Conservation (phyloP, 1,140 invertebrate species). For the Acromyrmex heyeri region DNA sequence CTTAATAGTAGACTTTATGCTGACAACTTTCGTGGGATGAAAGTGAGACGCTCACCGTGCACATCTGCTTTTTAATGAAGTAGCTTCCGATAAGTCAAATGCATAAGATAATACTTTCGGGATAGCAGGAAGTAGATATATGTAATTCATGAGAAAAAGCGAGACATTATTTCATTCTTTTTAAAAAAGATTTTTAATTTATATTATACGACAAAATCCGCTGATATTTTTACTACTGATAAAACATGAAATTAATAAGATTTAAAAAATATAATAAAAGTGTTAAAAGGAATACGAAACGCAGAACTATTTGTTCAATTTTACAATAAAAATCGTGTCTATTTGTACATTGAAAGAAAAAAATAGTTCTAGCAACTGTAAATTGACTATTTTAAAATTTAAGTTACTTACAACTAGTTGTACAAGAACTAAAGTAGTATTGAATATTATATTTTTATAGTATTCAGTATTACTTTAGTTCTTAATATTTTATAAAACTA, state of each 20-base stretch:
- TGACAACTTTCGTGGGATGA: slow-evolving; percentile 30
- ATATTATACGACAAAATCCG: background rate
- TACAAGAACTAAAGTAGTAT: too few relatives aligned
- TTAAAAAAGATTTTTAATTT: background rate
- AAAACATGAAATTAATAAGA: background rate
- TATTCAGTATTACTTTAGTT: too few relatives aligned
- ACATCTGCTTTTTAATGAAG: slow-evolving; percentile 28
- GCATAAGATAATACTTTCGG: background rate
- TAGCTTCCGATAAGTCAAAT: slow-evolving; percentile 21
- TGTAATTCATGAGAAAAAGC: background rate
- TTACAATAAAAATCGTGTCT: background rate
- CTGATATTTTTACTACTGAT: background rate
- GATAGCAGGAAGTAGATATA: background rate
- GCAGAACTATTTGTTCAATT: background rate
- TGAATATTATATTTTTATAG: too few relatives aligned
- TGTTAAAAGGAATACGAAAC: background rate
- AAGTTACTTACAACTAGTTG: too few relatives aligned
- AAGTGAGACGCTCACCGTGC: background rate
- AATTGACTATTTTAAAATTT: too few relatives aligned
- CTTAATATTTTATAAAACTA: too few relatives aligned
- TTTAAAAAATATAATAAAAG: background rate
- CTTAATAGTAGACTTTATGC: slow-evolving; percentile 39
- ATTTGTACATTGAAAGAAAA: too few relatives aligned
- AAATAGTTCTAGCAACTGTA: too few relatives aligned
- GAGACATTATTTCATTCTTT: background rate